Conservation (phyloP, 2,113 vertebrate genomes). For the Cisticola juncidis region DNA sequence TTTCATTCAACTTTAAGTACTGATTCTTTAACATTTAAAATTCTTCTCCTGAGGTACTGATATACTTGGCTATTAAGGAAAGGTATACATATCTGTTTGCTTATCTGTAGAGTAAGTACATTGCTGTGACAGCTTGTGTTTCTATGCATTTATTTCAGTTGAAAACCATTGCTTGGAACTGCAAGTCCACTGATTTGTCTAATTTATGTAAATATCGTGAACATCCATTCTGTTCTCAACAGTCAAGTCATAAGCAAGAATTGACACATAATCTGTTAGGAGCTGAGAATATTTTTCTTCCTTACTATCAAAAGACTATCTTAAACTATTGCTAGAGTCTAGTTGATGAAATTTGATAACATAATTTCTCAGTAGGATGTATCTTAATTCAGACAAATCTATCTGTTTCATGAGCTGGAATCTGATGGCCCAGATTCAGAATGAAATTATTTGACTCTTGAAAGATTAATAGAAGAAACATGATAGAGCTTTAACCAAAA, state of each 20-base stretch:
- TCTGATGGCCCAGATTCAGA: neutral
- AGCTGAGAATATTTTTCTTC: neutral
- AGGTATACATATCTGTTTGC: neutral
- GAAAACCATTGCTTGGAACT: neutral
- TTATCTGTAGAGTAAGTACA: constrained; percentile 38
- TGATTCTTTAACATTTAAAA: neutral
- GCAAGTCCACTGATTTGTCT: constrained; percentile 30
- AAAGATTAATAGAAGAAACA: constrained; percentile 38
- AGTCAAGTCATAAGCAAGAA: neutral
- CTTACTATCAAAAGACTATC: neutral
- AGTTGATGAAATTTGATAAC: constrained; percentile 32
- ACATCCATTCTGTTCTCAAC: constrained; percentile 10
- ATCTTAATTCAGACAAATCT: constrained; percentile 30
- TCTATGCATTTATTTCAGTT: constrained; percentile 39
- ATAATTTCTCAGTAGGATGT: neutral
- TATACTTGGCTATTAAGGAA: neutral
- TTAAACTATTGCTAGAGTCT: neutral
- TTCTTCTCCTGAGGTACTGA: neutral
- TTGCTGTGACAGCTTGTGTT: constrained; percentile 10
- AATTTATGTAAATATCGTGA: constrained; percentile 55
- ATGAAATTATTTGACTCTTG: neutral
- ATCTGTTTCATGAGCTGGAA: neutral
- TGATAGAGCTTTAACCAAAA: neutral
- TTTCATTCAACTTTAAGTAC: neutral
- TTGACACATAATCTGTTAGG: neutral